Base-by-base conservation (phyloP, 2,888 invertebrate genomes). In the Agrochola macilenta region DNA sequence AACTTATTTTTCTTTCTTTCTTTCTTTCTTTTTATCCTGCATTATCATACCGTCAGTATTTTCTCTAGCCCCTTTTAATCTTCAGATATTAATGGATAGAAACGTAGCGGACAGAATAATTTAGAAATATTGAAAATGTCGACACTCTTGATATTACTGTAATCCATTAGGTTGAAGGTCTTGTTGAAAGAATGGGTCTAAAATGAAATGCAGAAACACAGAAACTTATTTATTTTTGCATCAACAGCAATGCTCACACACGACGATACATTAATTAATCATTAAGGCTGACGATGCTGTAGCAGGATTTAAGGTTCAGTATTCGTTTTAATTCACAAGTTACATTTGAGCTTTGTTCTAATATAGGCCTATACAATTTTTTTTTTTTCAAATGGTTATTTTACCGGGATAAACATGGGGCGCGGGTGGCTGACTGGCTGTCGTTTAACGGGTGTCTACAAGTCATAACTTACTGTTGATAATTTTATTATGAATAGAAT, bases 41-140 rank as follows among this genome's bases (percentile, higher is more conserved):
- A 43, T 61, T 66, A 63, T 78, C 14, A 65, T 63, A 23, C 35
- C 30, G 43, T 69, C 52, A 57, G 43, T 54, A 17, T 69, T 80
- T 63, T 68, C 63, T 70, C n/a, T 26, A 57, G 65, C n/a, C 70
- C 4, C 35, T 61, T 77, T 81, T 63, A 63, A 77, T 74, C 20
- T 66, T 3, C 20, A 61, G 65, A 52, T 79, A 78, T 74, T 70
- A 79, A 75, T 76, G 74, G 49, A 76, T 30, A 35, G 61, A 39
- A 61, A 79, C 52, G 11, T 20, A 54, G 54, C 5, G 5, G 30
- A 54, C 12, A 39, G 43, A 76, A 76, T 72, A 46, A 79, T 68
- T 69, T 60, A 79, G 54, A 35, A 63, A 57, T 57, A 80, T 84
- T 57, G 20, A 73, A 73, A 84, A 72, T 64, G 46, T 30, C 35